A percentile compares a stretch with the other conserved stretches of the same genome.
Conservation (phyloP, 1,140 invertebrate genomes). For the Bombus fervidus region DNA sequence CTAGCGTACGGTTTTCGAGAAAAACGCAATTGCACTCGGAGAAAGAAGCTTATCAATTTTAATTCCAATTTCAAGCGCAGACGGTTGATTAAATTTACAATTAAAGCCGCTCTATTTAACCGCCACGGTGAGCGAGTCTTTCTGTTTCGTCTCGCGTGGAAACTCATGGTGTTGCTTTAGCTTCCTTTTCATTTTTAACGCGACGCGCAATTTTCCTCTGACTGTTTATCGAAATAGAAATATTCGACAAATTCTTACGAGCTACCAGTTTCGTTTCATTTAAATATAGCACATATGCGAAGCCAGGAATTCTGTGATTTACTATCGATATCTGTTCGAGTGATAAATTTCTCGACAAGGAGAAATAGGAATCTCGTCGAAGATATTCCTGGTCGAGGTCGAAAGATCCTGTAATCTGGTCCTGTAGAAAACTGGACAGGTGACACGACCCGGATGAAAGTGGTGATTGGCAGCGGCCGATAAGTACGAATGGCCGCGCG, state of each 20-base stretch:
- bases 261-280: neutral
- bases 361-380: neutral
- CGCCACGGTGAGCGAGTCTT: neutral
- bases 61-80: constrained; percentile 10
- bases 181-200: neutral
- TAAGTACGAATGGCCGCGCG: constrained; percentile 13
- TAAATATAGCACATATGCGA: neutral
- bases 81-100: constrained; percentile 37
- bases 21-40: neutral
- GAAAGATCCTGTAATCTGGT: neutral
- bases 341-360: neutral
- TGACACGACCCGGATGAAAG: constrained; percentile 29
- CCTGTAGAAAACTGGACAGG: constrained; percentile 21
- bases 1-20: neutral
- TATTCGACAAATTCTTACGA: neutral
- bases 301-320: neutral
- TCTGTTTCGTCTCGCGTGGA: no score
- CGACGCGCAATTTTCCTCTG: no score
- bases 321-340: neutral
- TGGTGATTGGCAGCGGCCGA: constrained; percentile 40
- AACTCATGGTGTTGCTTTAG: no score
- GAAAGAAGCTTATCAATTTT: neutral
- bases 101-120: neutral
- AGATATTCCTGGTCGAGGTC: neutral
- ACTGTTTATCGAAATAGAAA: neutral